A percentile compares a stretch with the other conserved stretches of the same genome.
phyloP scores from a whole-genome alignment of 2,888 invertebrate species.

The Caenorhabditis doughertyi region DNA sequence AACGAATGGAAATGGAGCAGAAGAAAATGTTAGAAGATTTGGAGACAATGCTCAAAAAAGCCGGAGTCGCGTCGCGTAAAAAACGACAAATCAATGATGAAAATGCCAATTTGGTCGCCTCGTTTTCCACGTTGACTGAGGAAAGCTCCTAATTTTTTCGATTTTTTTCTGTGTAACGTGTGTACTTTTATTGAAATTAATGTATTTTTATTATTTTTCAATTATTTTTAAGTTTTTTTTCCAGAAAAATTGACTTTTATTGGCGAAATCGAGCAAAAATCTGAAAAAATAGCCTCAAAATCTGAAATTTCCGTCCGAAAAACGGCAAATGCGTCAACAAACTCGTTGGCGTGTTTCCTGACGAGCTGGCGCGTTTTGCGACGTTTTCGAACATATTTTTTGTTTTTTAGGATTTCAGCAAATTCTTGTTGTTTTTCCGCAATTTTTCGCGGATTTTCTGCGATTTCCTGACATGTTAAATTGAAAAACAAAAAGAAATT shows the following conservation, averaged over 20 bases:
- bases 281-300: neutral
- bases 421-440: neutral
- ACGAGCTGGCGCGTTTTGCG: neutral
- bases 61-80: constrained; percentile 10
- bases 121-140: constrained; percentile 43
- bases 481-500: too few species aligned
- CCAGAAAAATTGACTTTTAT: neutral
- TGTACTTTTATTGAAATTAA: too few species aligned
- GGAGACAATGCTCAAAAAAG: constrained; percentile 45
- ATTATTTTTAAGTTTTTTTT: neutral
- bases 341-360: neutral
- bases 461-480: too few species aligned
- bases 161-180: neutral
- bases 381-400: neutral
- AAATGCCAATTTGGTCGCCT: constrained; percentile 18
- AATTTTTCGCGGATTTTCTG: neutral
- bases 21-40: constrained; percentile 62
- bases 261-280: neutral
- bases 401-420: neutral
- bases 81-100: neutral
- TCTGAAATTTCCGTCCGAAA: neutral
- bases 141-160: constrained; percentile 7
- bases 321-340: neutral
- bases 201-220: too few species aligned
- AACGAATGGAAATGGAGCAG: constrained; percentile 49